These are phyloP conservation scores for Lasioglossum albipes DNA, from an alignment of 1,140 invertebrate species.

Conservation along the genomic window DNA sequence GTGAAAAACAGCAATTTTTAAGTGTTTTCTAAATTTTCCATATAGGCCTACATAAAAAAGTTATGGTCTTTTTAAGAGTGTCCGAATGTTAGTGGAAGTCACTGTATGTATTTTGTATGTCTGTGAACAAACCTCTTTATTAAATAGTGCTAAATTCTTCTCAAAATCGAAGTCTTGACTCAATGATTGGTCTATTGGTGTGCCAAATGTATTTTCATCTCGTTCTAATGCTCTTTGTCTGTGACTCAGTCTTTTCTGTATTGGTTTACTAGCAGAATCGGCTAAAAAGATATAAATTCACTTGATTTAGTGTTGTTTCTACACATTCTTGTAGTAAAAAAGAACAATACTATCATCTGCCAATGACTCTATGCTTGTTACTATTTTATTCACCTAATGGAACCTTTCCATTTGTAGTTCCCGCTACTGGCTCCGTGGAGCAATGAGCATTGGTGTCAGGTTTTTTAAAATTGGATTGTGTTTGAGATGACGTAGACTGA, in stretches of 20 bases:
- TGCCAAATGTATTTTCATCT: constrained; percentile 84
- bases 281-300: constrained; percentile 41
- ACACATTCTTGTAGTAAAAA: neutral
- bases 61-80: too few species aligned
- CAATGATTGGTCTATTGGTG: constrained; percentile 81
- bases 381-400: constrained; percentile 74
- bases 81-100: too few species aligned
- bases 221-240: constrained; percentile 76
- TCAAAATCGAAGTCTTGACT: constrained; percentile 95
- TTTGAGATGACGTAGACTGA: constrained; percentile 56
- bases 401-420: constrained; percentile 70
- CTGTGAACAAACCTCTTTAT: constrained; percentile 86
- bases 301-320: too few species aligned
- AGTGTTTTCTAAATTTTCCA: too few species aligned
- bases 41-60: too few species aligned
- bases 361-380: neutral
- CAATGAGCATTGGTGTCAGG: constrained; percentile 53
- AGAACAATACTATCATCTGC: neutral
- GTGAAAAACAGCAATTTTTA: too few species aligned
- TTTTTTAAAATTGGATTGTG: constrained; percentile 66
- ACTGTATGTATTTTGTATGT: neutral
- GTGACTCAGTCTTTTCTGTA: constrained; percentile 65
- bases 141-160: constrained; percentile 94
- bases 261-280: constrained; percentile 63
- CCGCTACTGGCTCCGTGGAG: constrained; percentile 61